A percentile compares a stretch with the other conserved stretches of the same genome.
These are phyloP conservation scores for Aspidiotus rigidus DNA, from an alignment of 2,888 invertebrate species.

Conservation along the genomic window DNA sequence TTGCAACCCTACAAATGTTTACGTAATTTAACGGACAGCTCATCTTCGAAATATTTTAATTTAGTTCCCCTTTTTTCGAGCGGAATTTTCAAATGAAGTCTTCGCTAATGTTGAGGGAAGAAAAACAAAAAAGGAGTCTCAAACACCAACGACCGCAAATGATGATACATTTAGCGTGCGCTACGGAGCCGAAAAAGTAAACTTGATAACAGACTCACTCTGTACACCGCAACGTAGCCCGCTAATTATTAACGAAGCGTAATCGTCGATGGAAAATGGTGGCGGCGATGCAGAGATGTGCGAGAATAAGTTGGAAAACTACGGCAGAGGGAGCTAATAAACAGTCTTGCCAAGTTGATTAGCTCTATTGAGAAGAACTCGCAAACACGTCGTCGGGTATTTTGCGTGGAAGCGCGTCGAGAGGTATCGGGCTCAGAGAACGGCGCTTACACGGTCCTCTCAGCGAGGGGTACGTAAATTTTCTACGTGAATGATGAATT, in stretches of 20 bases:
- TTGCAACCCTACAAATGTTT: no score
- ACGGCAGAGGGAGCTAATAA: slow-evolving; percentile 22
- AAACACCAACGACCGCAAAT: no score
- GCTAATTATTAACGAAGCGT: slow-evolving; percentile 3
- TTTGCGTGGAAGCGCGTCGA: not conserved
- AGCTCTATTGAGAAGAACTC: slow-evolving; percentile 24
- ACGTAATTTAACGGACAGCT: no score
- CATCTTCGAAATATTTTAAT: no score
- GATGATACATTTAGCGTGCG: no score
- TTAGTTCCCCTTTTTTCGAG: no score
- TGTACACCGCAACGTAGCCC: not conserved
- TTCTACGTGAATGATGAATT: slow-evolving; percentile 4
- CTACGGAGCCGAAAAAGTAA: no score
- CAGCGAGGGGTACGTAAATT: not conserved
- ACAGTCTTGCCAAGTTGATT: slow-evolving; percentile 29
- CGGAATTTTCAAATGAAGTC: no score
- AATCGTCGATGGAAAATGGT: not conserved
- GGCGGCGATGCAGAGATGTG: slow-evolving; percentile 5
- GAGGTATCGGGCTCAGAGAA: not conserved
- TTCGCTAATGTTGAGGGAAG: no score
- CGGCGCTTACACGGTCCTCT: no score
- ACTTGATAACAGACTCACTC: no score
- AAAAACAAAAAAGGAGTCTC: no score
- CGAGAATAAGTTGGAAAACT: not conserved
- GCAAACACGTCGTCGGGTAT: not conserved